Conservation (phyloP, 2,113 vertebrate species). For the Lophura nycthemera region DNA sequence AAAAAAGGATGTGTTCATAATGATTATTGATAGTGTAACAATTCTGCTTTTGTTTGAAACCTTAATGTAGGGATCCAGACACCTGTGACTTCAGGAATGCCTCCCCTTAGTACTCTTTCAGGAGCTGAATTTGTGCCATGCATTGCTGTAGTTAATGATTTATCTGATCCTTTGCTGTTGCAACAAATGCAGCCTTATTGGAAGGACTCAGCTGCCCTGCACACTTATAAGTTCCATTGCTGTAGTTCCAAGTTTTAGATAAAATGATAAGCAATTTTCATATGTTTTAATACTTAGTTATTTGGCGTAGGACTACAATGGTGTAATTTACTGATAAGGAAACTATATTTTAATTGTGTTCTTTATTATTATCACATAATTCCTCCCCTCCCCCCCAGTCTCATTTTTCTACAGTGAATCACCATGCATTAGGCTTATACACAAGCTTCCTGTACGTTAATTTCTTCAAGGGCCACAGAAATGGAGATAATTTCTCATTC, state of each 20-base stretch:
- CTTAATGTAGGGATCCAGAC: not conserved
- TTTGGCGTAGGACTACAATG: not conserved
- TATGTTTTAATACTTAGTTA: not conserved
- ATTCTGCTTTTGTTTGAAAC: not conserved
- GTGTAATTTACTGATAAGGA: not conserved
- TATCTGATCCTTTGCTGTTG: not conserved
- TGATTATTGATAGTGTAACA: slow-evolving; percentile 1
- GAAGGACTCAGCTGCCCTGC: not conserved
- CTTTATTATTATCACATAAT: not conserved
- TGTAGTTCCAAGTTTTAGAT: not conserved
- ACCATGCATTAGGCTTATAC: not conserved
- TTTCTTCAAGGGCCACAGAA: not conserved
- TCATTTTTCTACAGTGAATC: not conserved
- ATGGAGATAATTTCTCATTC: not conserved
- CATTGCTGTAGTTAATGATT: not conserved
- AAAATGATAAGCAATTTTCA: not conserved
- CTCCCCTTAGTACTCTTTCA: not conserved
- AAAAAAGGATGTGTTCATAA: not conserved
- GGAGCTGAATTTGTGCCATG: not conserved
- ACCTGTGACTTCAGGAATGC: not conserved
- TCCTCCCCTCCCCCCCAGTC: not conserved
- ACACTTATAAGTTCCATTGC: not conserved
- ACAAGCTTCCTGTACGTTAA: not conserved
- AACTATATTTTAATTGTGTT: not conserved
- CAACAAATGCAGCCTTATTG: not conserved